phyloP scores from a whole-genome alignment of 1,140 invertebrate species.

The Lethrus apterus region DNA sequence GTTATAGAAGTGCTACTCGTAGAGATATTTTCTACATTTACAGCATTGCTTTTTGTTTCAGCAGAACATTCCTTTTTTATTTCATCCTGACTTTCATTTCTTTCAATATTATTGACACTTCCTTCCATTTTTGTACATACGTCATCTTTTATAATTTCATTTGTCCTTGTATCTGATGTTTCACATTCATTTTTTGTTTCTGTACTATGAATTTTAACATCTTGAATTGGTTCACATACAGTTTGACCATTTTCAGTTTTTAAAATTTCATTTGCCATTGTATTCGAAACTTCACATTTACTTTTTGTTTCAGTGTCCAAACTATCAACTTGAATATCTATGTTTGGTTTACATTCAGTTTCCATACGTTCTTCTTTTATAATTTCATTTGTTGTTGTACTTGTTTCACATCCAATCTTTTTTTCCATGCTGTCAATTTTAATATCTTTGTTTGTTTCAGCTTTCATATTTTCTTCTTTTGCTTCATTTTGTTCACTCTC shows the following conservation, averaged over 20 bases:
- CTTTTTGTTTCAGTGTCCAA: not conserved
- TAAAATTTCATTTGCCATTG: not conserved
- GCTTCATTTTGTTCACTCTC: not conserved
- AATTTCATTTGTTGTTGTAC: not conserved
- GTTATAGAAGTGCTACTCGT: not conserved
- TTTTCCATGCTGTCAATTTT: not conserved
- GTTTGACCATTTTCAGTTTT: not conserved
- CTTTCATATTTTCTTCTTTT: conserved; percentile 1
- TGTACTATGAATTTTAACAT: no score
- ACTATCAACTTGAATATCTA: not conserved
- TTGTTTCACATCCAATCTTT: not conserved
- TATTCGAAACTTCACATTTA: not conserved
- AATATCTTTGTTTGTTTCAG: not conserved
- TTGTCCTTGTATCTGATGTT: not conserved
- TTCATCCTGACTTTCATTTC: not conserved
- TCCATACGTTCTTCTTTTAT: not conserved
- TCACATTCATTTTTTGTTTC: not conserved
- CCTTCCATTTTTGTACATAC: not conserved
- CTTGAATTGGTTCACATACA: not conserved
- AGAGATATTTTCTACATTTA: not conserved
- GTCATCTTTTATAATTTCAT: not conserved
- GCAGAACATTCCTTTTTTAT: not conserved
- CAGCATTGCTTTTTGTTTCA: not conserved
- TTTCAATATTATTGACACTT: not conserved
- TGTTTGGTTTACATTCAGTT: not conserved